These are phyloP conservation scores for Craseonycteris thonglongyai DNA, from an alignment of 2,113 vertebrate species.

Conservation along the genomic window DNA sequence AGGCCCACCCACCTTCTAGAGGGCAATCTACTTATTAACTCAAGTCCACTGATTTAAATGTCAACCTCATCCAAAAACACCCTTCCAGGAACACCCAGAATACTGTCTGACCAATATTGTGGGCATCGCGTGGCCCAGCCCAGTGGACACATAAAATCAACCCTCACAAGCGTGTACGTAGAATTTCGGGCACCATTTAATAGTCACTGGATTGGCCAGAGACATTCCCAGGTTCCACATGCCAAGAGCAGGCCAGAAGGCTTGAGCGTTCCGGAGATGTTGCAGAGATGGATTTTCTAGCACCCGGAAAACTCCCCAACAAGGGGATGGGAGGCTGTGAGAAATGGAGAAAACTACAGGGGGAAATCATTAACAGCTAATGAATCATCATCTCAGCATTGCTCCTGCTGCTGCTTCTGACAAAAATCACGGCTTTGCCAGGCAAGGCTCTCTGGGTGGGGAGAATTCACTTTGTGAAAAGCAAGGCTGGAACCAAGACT, in stretches of 20 bases:
- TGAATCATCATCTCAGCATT: conserved; percentile 14
- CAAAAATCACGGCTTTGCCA: not conserved
- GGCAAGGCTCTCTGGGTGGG: not conserved
- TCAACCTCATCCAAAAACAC: not conserved
- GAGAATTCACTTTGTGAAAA: not conserved
- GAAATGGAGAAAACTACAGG: not conserved
- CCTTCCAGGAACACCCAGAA: not conserved
- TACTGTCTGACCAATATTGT: not conserved
- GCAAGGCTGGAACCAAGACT: not conserved
- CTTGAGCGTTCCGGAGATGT: not conserved
- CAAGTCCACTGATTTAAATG: not conserved
- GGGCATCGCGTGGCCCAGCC: not conserved
- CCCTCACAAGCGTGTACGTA: not conserved
- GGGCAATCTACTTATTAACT: not conserved
- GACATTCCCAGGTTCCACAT: not conserved
- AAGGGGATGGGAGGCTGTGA: not conserved
- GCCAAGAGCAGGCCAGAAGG: not conserved
- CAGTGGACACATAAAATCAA: not conserved
- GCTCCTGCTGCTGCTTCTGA: not conserved
- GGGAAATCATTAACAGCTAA: conserved; percentile 24
- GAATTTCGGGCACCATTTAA: not conserved
- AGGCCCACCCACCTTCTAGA: not conserved
- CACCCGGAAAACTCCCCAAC: not conserved
- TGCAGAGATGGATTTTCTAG: conserved; percentile 5
- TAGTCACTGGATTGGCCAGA: not conserved